Conservation (phyloP, 2,113 vertebrate genomes). For the Cephalopterus ornatus region DNA sequence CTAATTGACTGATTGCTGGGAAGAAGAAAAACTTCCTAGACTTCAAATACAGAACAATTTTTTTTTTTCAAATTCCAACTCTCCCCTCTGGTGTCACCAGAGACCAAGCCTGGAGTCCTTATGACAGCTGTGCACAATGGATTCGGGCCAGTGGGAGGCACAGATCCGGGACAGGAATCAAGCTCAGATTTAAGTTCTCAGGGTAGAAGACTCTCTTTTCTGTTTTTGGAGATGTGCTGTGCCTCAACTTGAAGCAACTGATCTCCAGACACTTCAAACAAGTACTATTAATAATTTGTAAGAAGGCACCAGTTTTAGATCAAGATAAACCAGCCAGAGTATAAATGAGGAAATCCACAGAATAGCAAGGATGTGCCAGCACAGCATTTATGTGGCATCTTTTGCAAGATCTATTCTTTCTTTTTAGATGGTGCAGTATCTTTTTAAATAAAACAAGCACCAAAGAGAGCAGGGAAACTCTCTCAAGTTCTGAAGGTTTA, state of each 20-base stretch:
- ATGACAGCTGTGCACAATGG: background rate
- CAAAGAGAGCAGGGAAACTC: background rate
- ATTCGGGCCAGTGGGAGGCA: background rate
- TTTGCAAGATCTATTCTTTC: background rate
- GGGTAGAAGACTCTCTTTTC: background rate
- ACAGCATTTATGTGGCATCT: background rate
- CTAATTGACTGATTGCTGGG: constrained; percentile 5
- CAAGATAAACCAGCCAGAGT: background rate
- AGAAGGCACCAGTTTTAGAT: background rate
- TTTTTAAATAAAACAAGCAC: background rate
- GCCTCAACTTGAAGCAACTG: background rate
- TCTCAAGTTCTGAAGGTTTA: background rate
- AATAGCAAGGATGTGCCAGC: background rate
- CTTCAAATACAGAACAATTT: background rate
- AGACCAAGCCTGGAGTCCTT: background rate
- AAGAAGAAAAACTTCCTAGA: background rate
- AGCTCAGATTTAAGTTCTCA: background rate
- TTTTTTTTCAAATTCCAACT: background rate
- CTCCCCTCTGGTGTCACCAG: background rate
- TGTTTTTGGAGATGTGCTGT: background rate
- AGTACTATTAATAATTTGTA: background rate
- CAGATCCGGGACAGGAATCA: background rate
- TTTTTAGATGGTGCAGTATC: background rate
- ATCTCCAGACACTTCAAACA: background rate
- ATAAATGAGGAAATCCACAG: background rate